Conservation (phyloP, 1,140 invertebrate species). For the Musca vetustissima region DNA sequence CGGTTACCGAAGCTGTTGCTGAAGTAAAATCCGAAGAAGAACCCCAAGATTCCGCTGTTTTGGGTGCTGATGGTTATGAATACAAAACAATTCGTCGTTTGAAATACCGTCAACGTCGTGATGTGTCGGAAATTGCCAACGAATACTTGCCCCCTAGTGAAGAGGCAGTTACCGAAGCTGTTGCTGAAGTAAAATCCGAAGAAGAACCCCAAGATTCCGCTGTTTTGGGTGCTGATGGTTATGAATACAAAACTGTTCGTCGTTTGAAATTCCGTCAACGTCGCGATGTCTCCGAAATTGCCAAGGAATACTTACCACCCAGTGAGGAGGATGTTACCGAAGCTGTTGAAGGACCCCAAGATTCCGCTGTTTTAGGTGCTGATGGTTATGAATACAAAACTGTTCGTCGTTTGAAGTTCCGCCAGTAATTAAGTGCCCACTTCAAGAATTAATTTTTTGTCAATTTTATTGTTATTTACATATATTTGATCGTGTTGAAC, state of each 20-base stretch:
- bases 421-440: conserved; percentile 33
- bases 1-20: conserved; percentile 24
- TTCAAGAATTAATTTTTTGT: too few species aligned
- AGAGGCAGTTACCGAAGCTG: conserved; percentile 28
- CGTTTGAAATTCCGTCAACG: conserved; percentile 37
- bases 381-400: conserved; percentile 43
- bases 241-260: conserved; percentile 40
- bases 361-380: conserved; percentile 35
- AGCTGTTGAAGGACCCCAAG: conserved; percentile 27
- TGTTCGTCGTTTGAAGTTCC: conserved; percentile 40
- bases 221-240: conserved; percentile 37
- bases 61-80: conserved; percentile 36
- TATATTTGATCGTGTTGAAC: too few species aligned
- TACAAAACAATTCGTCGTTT: conserved; percentile 43
- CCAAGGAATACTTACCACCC: conserved; percentile 38
- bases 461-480: too few species aligned
- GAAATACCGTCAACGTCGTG: conserved; percentile 38
- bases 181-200: conserved; percentile 7
- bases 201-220: conserved; percentile 36
- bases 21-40: conserved; percentile 21
- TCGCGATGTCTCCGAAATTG: conserved; percentile 38
- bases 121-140: conserved; percentile 39
- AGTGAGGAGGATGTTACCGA: conserved; percentile 32
- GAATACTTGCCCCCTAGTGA: conserved; percentile 31
- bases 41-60: conserved; percentile 30